A percentile compares a stretch with the other conserved stretches of the same genome.
These are phyloP conservation scores for Ophion ventricosus DNA, from an alignment of 2,888 invertebrate genomes.

Conservation along the genomic window DNA sequence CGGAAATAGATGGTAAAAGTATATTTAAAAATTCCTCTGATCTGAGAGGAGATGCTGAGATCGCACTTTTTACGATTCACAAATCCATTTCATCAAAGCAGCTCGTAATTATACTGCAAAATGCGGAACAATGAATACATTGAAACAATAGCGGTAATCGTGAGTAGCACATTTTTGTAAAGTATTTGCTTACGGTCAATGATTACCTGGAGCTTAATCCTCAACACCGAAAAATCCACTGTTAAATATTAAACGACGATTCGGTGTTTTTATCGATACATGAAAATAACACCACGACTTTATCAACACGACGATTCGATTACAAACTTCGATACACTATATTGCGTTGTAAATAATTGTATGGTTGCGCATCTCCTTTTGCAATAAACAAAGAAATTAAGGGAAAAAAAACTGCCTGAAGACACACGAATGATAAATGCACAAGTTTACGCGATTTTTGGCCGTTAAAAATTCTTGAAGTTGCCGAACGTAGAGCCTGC, in stretches of 20 bases:
- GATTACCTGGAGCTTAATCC: constrained; percentile 6
- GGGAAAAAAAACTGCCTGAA: neutral
- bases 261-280: neutral
- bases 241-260: neutral
- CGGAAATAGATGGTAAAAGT: constrained; percentile 1
- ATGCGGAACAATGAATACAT: neutral
- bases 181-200: constrained; percentile 8
- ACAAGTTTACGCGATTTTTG: neutral
- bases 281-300: constrained; percentile 7
- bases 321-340: constrained; percentile 3
- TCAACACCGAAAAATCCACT: constrained; percentile 13
- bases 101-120: neutral
- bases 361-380: constrained; percentile 6
- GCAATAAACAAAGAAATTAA: neutral
- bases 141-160: neutral
- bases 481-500: constrained; percentile 64
- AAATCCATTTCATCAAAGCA: neutral
- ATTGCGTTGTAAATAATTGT: neutral
- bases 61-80: neutral
- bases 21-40: neutral
- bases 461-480: constrained; percentile 45
- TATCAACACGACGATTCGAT: constrained; percentile 6
- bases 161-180: neutral
- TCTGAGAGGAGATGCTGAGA: neutral
- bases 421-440: constrained; percentile 12